Base-by-base conservation (phyloP, 2,888 invertebrate genomes). In the Aspidiotus destructor region DNA sequence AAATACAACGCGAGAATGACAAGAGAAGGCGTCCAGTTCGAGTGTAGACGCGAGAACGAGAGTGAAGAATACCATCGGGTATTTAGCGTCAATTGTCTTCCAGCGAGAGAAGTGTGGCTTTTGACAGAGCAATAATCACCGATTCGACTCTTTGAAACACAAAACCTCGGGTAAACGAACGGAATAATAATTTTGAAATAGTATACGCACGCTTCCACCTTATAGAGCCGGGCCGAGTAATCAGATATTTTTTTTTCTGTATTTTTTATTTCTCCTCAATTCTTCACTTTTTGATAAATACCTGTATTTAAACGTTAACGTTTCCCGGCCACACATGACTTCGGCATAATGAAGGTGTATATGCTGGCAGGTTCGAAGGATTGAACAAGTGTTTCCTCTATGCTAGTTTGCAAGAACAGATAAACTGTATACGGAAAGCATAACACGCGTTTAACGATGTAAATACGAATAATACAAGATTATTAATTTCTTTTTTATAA, bases 291-390 rank as follows among this genome's bases (percentile, higher is more conserved):
- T 28, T 28, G 28, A 28, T 28, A 28, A 11, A 11, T 13, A 48
- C 48, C 48, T 48, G 48, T 48, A 48, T 48, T 48, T 48, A 28
- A 28, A 28, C 28, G 28, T 28, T 28, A 48, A 13, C 48, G n/a
- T 11, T 48, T 48, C 48, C 48, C 48, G 48, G 48, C 48, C 48
- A 48, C 48, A 48, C 48, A 48, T 48, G 48, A 48, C 48, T 48
- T n/a, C 48, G 48, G 48, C 48, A 48, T 48, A n/a, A 48, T 48
- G 48, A n/a, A 48, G 48, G 48, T 48, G 10, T 11, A 48, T 48
- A n/a, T n/a, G 48, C n/a, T 48, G 48, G n/a, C 48, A 13, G 11
- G 48, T 11, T 48, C 48, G 48, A 28, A 28, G 28, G 28, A 28
- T 28, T 28, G 28, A 28, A 28, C 28, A 28, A 28, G 28, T 28